Base-by-base conservation (phyloP, 2,113 vertebrate species). In the Poeciliopsis occidentalis region DNA sequence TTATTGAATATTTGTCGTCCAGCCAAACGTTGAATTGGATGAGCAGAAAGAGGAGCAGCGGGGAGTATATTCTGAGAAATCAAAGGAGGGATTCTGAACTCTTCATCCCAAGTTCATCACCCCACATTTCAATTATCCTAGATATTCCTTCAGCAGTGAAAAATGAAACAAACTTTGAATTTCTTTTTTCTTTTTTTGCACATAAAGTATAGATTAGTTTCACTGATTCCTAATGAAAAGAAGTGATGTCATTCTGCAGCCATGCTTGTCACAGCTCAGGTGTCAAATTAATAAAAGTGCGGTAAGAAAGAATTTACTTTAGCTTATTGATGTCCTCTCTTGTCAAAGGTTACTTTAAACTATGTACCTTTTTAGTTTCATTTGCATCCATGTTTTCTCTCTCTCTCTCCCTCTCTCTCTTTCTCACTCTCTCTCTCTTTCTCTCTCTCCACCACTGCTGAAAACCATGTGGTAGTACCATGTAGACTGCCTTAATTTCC, bases 401-500 rank as follows among this genome's bases (percentile, higher is more conserved):
- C n/a, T n/a, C n/a, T n/a, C n/a, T n/a, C n/a, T n/a, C n/a, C n/a
- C n/a, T n/a, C n/a, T n/a, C n/a, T n/a, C n/a, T n/a, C n/a, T n/a
- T n/a, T n/a, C n/a, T n/a, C n/a, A n/a, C n/a, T n/a, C n/a, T n/a
- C n/a, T n/a, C n/a, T n/a, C n/a, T n/a, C 75, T 63, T 64, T 88
- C 91, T 15, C 5, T 6, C 19, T 47, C 44, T 47, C 44, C 87
- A 91, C 90, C 78, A 82, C 87, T 90, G 84, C 30, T 22, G 19
- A 88, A 83, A 95, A 91, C 93, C 93, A 93, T 95, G 92, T 94
- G 92, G 92, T 87, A 93, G 92, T 87, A 93, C 88, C 88, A 83
- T 91, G 88, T 93, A 90, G 84, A 88, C 93, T 86, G 90, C 90
- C 91, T 96, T 96, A 91, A 95, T 95, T 96, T 96, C 95, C 95